Percentiles rank a stretch among this genome's conserved stretches.
Evolutionary conservation across 1,140 invertebrate species (phyloP).

Genomic region (Stegodyphus mimosarum): DNA sequence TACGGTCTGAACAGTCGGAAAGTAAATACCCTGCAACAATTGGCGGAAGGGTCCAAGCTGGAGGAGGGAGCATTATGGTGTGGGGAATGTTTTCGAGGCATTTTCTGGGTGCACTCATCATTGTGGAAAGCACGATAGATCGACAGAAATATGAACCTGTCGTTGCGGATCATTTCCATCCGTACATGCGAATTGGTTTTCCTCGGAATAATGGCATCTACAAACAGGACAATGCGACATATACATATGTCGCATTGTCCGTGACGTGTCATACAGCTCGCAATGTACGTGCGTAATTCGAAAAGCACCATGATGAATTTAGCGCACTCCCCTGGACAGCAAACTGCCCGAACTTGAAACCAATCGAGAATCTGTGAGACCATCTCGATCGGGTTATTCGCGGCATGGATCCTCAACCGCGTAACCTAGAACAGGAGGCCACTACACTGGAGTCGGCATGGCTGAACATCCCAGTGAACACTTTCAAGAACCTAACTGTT

Average conservation of each 20-base stretch:
- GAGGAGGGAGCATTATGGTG: conserved; percentile 1
- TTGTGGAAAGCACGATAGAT: conserved; percentile 16
- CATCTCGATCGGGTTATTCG: background rate
- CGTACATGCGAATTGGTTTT: background rate
- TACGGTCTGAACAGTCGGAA: background rate
- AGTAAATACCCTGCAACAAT: conserved; percentile 1
- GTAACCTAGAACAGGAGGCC: background rate
- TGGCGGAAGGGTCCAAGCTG: conserved; percentile 7
- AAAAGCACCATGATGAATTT: background rate
- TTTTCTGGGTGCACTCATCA: conserved; percentile 9
- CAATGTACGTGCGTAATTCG: background rate
- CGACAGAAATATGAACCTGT: conserved; percentile 4
- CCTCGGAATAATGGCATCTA: conserved; percentile 2
- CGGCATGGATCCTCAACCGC: background rate
- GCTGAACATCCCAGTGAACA: conserved; percentile 6
- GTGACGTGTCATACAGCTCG: background rate
- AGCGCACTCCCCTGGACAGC: background rate
- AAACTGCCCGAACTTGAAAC: background rate
- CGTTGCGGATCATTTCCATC: background rate
- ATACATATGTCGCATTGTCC: too few species aligned
- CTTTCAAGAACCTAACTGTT: background rate
- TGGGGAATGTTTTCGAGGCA: conserved; percentile 6
- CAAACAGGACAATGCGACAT: background rate
- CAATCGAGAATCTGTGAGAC: background rate
- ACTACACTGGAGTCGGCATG: background rate